Percentiles rank a stretch among this genome's conserved stretches.
phyloP scores from a whole-genome alignment of 2,888 invertebrate species.

The Pterostichus niger region DNA sequence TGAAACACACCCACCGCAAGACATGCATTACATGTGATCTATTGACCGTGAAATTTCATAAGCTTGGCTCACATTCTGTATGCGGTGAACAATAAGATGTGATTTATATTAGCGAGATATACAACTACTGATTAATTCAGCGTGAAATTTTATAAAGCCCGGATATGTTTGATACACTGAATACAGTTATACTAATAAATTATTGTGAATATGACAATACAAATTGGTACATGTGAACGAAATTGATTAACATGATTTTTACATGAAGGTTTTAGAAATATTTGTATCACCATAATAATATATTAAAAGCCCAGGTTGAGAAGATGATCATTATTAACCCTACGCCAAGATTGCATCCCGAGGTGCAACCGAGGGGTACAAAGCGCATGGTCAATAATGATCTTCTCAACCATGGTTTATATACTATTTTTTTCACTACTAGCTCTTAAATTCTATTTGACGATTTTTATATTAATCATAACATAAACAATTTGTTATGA shows the following conservation, averaged over 20 bases:
- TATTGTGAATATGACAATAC: conserved; percentile 9
- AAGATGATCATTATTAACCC: no score
- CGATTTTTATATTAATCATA: no score
- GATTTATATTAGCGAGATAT: conserved; percentile 27
- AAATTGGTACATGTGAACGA: not conserved
- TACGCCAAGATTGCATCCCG: no score
- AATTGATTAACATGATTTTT: not conserved
- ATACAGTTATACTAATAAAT: conserved; percentile 34
- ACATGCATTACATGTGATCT: conserved; percentile 25
- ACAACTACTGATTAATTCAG: conserved; percentile 12
- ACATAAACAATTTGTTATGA: no score
- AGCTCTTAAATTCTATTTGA: no score
- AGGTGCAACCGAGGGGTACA: no score
- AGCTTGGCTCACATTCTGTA: conserved; percentile 15
- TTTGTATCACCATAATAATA: no score
- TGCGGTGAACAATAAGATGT: conserved; percentile 24
- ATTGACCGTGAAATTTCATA: conserved; percentile 41
- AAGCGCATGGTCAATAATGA: no score
- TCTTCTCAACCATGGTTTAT: no score
- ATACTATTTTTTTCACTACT: no score
- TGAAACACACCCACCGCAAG: conserved; percentile 32
- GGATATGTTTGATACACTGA: conserved; percentile 1
- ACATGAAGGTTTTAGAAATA: no score
- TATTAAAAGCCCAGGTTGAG: no score
- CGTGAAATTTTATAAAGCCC: conserved; percentile 42